Conservation (phyloP, 2,113 vertebrate genomes). For the Mobula birostris region DNA sequence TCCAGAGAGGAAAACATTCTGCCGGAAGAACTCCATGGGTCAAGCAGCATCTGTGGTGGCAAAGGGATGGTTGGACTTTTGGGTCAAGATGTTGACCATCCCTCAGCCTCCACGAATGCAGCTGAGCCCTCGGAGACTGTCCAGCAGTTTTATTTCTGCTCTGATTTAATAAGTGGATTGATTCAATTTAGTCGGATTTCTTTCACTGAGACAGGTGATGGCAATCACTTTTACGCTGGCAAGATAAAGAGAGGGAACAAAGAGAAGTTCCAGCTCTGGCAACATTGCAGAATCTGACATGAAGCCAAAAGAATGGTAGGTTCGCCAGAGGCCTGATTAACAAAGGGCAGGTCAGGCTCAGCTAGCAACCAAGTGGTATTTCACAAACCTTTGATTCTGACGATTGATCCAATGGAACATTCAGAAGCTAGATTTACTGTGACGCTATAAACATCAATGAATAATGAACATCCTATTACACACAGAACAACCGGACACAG, state of each 20-base stretch:
- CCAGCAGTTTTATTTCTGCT: too few relatives aligned
- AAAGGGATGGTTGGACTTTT: too few relatives aligned
- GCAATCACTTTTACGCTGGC: background rate
- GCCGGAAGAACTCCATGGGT: too few relatives aligned
- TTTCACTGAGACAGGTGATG: background rate
- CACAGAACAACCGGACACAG: background rate
- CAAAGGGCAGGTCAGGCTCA: background rate
- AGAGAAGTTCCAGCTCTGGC: background rate
- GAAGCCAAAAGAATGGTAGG: background rate
- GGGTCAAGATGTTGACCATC: too few relatives aligned
- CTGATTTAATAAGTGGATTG: background rate
- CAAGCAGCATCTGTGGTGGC: too few relatives aligned
- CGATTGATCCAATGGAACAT: background rate
- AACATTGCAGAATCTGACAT: background rate
- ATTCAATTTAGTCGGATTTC: background rate
- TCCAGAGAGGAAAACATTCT: too few relatives aligned
- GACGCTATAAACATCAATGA: background rate
- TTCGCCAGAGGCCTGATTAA: background rate
- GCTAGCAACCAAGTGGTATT: background rate
- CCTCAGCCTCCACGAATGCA: too few relatives aligned
- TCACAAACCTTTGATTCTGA: background rate
- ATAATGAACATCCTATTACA: background rate
- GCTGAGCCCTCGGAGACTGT: too few relatives aligned
- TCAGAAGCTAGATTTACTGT: background rate
- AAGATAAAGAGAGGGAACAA: background rate